Conservation (phyloP, 1,140 invertebrate genomes). For the Drosophila tristis region DNA sequence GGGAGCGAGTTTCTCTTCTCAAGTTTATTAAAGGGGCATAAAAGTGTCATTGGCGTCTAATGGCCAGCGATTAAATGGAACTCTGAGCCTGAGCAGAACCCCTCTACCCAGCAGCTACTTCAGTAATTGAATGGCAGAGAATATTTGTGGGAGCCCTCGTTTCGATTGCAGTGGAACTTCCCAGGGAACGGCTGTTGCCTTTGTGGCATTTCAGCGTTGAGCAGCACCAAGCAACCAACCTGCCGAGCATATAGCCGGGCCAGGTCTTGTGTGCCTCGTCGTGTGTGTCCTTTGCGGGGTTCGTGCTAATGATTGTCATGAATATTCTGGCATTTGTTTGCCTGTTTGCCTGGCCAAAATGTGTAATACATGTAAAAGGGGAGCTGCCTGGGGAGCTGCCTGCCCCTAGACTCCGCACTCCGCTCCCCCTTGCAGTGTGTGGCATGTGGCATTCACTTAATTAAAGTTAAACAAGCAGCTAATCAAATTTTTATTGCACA, state of each 20-base stretch:
- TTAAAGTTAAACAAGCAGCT: slow-evolving; percentile 82
- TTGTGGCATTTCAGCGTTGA: background rate
- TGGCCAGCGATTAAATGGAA: slow-evolving; percentile 71
- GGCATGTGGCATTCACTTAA: slow-evolving; percentile 63
- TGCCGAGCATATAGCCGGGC: too few species aligned
- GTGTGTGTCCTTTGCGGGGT: background rate
- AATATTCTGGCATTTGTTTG: slow-evolving; percentile 71
- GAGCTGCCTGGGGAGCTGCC: background rate
- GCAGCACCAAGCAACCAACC: too few species aligned
- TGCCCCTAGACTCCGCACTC: background rate
- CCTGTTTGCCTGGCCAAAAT: slow-evolving; percentile 63
- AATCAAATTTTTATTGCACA: slow-evolving; percentile 79
- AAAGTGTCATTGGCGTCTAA: slow-evolving; percentile 81
- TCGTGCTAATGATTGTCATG: slow-evolving; percentile 74
- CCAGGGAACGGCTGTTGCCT: background rate
- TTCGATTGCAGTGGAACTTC: background rate
- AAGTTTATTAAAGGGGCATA: slow-evolving; percentile 83
- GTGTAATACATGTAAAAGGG: slow-evolving; percentile 42
- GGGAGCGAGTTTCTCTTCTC: slow-evolving; percentile 10
- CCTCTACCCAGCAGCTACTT: background rate
- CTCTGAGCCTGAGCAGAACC: slow-evolving; percentile 1
- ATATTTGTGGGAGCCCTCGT: too few species aligned
- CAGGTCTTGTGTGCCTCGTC: background rate
- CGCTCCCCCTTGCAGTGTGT: slow-evolving; percentile 13
- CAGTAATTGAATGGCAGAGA: slow-evolving; percentile 23